These are phyloP conservation scores for Scaptomyza cyrtandrae DNA, from an alignment of 2,888 invertebrate species.

Conservation along the genomic window DNA sequence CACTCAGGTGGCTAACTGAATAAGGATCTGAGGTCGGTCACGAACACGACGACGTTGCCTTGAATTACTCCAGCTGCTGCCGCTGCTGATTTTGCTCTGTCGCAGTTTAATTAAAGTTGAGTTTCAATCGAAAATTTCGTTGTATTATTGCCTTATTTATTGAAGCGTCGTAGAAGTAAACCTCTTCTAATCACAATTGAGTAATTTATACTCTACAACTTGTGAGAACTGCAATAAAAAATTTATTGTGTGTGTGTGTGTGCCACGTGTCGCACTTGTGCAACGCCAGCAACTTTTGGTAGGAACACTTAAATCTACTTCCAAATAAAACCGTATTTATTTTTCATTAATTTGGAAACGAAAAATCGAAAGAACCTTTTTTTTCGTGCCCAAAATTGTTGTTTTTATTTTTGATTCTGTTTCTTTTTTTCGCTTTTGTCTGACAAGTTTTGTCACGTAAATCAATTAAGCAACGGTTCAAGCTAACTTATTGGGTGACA, in stretches of 20 bases:
- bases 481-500: slow-evolving; percentile 43
- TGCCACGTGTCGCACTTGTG: slow-evolving; percentile 51
- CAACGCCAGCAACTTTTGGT: slow-evolving; percentile 28
- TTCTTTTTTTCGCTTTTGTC: slow-evolving; percentile 42
- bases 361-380: slow-evolving; percentile 15
- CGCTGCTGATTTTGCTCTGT: slow-evolving; percentile 45
- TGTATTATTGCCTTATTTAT: slow-evolving; percentile 65
- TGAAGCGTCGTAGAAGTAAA: slow-evolving; percentile 22
- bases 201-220: slow-evolving; percentile 55
- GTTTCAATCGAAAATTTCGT: slow-evolving; percentile 69
- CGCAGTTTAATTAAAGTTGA: slow-evolving; percentile 77
- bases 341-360: slow-evolving; percentile 36
- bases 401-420: slow-evolving; percentile 8
- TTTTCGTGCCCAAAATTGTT: slow-evolving; percentile 19
- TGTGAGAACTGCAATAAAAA: slow-evolving; percentile 33
- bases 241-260: slow-evolving; percentile 1
- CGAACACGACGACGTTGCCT: slow-evolving; percentile 42
- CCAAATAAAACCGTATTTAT: slow-evolving; percentile 22
- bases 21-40: slow-evolving; percentile 63
- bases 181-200: slow-evolving; percentile 39
- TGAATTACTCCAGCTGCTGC: slow-evolving; percentile 23
- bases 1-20: slow-evolving; percentile 30
- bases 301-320: slow-evolving; percentile 29
- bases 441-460: slow-evolving; percentile 73
- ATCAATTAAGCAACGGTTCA: slow-evolving; percentile 64